These are phyloP conservation scores for Periophthalmus modestus DNA, from an alignment of 2,113 vertebrate genomes.

Conservation along the genomic window DNA sequence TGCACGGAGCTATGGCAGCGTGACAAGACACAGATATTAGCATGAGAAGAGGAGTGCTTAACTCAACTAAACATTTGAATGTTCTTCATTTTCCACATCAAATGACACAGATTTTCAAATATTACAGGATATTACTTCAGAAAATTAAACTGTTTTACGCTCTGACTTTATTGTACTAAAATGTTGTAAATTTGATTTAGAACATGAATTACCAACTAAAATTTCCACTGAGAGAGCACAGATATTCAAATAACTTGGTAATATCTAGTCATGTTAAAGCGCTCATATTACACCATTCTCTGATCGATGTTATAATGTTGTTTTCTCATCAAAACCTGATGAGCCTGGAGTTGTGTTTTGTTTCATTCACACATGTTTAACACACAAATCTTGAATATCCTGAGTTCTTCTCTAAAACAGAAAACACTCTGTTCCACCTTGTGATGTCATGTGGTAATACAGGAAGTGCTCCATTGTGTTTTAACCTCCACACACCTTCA, in stretches of 20 bases:
- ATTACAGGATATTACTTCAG: neutral
- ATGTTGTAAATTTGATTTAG: neutral
- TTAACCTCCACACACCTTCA: no score
- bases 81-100: neutral
- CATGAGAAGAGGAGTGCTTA: neutral
- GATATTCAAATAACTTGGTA: neutral
- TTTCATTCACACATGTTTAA: no score
- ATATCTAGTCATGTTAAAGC: neutral
- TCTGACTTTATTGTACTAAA: neutral
- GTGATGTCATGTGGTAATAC: no score
- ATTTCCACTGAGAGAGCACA: neutral
- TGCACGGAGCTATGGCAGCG: neutral
- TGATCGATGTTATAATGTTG: no score
- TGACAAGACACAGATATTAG: constrained; percentile 1
- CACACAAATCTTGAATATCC: no score
- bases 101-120: neutral
- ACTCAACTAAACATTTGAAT: neutral
- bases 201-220: neutral
- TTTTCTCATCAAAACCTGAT: no score
- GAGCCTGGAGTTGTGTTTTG: neutral
- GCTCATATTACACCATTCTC: no score
- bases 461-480: no score
- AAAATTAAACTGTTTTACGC: neutral
- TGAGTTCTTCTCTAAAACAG: no score
- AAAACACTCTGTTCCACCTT: no score